phyloP scores from a whole-genome alignment of 2,113 vertebrate species.

The Puma concolor region DNA sequence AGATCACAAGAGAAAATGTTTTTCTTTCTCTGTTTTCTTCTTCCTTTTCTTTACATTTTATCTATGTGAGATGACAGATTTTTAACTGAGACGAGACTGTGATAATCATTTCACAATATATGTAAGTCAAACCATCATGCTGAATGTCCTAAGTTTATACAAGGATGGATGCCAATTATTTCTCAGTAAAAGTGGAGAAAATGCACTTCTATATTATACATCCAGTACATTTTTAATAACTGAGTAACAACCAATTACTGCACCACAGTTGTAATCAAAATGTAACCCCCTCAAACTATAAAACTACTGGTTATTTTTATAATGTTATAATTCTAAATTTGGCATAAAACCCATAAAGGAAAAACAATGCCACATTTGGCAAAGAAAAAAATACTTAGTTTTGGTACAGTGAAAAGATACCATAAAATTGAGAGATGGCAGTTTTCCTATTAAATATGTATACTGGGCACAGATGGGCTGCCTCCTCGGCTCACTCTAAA shows the following conservation, averaged over 20 bases:
- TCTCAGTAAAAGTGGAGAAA: neutral
- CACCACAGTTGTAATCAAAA: neutral
- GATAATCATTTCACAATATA: neutral
- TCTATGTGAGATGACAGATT: neutral
- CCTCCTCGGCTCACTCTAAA: neutral
- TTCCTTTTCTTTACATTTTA: neutral
- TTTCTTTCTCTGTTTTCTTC: neutral
- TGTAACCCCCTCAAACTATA: neutral
- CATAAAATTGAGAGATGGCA: neutral
- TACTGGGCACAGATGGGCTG: neutral
- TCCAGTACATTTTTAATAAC: neutral
- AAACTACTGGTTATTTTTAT: neutral
- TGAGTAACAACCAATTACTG: neutral
- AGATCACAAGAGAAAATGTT: neutral
- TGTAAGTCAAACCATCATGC: neutral
- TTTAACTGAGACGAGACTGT: neutral
- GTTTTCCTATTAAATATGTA: conserved; percentile 26
- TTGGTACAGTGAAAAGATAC: neutral
- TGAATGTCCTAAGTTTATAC: neutral
- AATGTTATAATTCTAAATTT: neutral
- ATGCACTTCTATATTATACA: neutral
- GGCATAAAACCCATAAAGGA: neutral
- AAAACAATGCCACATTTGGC: neutral
- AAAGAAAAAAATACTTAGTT: neutral
- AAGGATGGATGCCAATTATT: neutral